Evolutionary conservation across 2,888 invertebrate species (phyloP).

Genomic region (Mythimna vitellina): DNA sequence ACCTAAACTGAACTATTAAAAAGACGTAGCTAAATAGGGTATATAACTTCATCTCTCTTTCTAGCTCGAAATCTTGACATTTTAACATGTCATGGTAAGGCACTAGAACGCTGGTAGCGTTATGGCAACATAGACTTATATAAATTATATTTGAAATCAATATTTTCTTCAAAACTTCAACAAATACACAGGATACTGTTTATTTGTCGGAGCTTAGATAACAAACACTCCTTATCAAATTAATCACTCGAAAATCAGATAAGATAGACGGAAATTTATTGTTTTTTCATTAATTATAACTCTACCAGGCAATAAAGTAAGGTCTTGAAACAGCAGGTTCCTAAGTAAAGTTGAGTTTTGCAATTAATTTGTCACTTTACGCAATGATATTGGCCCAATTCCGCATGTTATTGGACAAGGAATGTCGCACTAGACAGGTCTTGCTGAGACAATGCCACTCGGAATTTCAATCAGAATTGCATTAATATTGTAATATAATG

Average conservation of each 20-base stretch:
- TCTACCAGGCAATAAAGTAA: slow-evolving; percentile 42
- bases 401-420: slow-evolving; percentile 64
- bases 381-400: slow-evolving; percentile 63
- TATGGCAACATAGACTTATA: not conserved
- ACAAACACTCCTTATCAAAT: slow-evolving; percentile 37
- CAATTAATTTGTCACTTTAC: slow-evolving; percentile 75
- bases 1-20: no score
- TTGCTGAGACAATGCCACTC: slow-evolving; percentile 60
- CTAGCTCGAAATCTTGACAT: no score
- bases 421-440: slow-evolving; percentile 69
- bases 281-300: slow-evolving; percentile 46
- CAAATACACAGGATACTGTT: slow-evolving; percentile 5
- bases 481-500: slow-evolving; percentile 56
- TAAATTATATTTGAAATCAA: slow-evolving; percentile 15
- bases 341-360: slow-evolving; percentile 30
- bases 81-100: no score
- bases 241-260: slow-evolving; percentile 55
- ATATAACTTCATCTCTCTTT: no score
- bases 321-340: slow-evolving; percentile 34
- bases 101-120: no score
- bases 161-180: slow-evolving; percentile 14
- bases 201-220: not conserved
- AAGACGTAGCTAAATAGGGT: no score
- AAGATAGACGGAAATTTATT: slow-evolving; percentile 49
- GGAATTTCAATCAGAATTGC: slow-evolving; percentile 65